phyloP scores from a whole-genome alignment of 2,888 invertebrate genomes.

The Dendrolimus pini region DNA sequence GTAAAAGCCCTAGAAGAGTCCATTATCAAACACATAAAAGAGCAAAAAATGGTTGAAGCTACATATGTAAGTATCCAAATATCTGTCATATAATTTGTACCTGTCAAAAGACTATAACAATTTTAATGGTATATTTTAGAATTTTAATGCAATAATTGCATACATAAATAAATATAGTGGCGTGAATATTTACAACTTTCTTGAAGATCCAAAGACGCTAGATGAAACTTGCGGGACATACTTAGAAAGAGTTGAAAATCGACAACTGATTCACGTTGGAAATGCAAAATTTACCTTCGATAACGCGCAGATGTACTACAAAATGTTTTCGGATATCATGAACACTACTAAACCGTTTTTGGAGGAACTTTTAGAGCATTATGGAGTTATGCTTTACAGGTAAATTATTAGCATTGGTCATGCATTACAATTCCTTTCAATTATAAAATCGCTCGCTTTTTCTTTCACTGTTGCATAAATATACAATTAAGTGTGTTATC shows the following conservation, averaged over 20 bases:
- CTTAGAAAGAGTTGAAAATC: conserved; percentile 51
- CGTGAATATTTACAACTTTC: conserved; percentile 35
- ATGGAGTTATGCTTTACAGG: conserved; percentile 81
- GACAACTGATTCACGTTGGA: conserved; percentile 48
- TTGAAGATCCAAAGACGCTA: conserved; percentile 17
- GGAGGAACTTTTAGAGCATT: conserved; percentile 75
- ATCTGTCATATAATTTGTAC: no score
- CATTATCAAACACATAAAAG: conserved; percentile 34
- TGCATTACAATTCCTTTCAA: no score
- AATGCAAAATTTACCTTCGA: conserved; percentile 45
- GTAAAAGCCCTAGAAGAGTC: conserved; percentile 36
- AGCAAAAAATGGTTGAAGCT: background rate
- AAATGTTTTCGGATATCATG: conserved; percentile 81
- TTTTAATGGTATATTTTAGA: conserved; percentile 19
- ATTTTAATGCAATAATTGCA: conserved; percentile 48
- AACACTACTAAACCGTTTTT: conserved; percentile 79
- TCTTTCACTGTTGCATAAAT: no score
- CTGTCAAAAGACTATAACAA: no score
- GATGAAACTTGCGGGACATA: conserved; percentile 24
- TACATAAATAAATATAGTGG: conserved; percentile 37
- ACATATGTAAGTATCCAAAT: no score
- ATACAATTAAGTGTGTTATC: no score
- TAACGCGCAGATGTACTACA: conserved; percentile 73
- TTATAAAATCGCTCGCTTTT: no score
- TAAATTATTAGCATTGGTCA: conserved; percentile 10